Conservation (phyloP, 2,888 invertebrate genomes). For the Eristalinus aeneus region DNA sequence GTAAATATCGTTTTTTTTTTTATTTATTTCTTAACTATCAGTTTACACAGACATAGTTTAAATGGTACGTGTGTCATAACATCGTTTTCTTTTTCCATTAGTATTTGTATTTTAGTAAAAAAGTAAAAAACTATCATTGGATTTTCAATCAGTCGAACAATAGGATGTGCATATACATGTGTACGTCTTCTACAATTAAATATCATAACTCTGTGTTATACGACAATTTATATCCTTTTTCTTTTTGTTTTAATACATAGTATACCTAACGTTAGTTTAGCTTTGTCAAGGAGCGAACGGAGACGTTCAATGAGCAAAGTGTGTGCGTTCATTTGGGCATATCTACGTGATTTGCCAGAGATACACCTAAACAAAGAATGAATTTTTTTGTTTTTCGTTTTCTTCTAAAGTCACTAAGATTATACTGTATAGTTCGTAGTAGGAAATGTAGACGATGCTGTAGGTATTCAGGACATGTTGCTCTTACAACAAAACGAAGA, state of each 20-base stretch:
- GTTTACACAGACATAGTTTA: conserved; percentile 52
- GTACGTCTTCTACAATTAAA: conserved; percentile 44
- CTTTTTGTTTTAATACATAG: conserved; percentile 31
- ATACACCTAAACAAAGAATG: conserved; percentile 47
- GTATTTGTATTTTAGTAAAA: conserved; percentile 57
- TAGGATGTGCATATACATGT: conserved; percentile 72
- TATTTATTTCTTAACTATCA: conserved; percentile 58
- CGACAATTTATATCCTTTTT: conserved; percentile 21
- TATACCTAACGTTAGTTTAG: conserved; percentile 46
- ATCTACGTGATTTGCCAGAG: conserved; percentile 30
- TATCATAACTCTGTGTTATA: conserved; percentile 18
- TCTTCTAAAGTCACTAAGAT: conserved; percentile 56
- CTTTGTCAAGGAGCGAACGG: conserved; percentile 18
- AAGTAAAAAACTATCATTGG: conserved; percentile 69
- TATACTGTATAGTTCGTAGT: conserved; percentile 66
- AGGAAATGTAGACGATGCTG: conserved; percentile 67
- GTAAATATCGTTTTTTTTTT: conserved; percentile 21
- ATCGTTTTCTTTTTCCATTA: conserved; percentile 11
- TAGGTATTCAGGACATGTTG: conserved; percentile 67
- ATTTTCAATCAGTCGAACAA: conserved; percentile 80
- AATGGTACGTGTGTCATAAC: conserved; percentile 35
- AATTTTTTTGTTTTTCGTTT: conserved; percentile 17
- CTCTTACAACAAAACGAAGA: conserved; percentile 67
- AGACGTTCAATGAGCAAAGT: conserved; percentile 18
- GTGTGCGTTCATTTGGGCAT: conserved; percentile 43